Evolutionary conservation across 2,888 invertebrate genomes (phyloP), one percentile per base, ranked within the genome.

Genomic region (Acleris literana): DNA sequence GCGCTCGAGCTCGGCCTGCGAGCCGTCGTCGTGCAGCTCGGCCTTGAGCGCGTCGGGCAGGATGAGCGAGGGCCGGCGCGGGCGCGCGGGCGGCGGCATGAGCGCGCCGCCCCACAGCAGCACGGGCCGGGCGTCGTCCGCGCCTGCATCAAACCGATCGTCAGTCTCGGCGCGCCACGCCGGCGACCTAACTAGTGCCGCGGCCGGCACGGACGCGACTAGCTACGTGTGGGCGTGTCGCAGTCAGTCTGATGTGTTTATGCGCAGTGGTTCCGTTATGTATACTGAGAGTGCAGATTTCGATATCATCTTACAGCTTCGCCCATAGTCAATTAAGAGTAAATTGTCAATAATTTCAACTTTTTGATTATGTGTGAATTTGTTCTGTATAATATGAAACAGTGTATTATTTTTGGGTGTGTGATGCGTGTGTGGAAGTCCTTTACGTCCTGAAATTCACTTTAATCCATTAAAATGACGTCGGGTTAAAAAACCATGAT

Each of bases 41-140:
- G 81, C 74, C 4, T 44, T 11, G 46, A 5, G 46, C 55, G 93
- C 96, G 80, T 96, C 96, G 48, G 95, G 83, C 55, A 95, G 88
- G 84, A 90, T 90, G 72, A 93, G 76, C 29, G 96, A 94, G 43
- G 93, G 6, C 96, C 91, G n/a, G n/a, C n/a, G n/a, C n/a, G n/a
- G n/a, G n/a, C n/a, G 20, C 96, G 93, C 70, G 95, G 94, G 95
- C 63, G 95, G 95, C 78, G 95, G 95, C 95, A 95, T 95, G 86
- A 95, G 95, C 78, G 95, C 84, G 93, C 76, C 80, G 46, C 83
- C 85, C 89, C 90, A 90, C 81, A 84, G 71, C 66, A 85, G 74
- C 69, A 83, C 80, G 22, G 85, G 86, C 44, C 86, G 80, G 68
- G 84, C 80, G 18, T 84, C 88, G 20, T 86, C 88, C 63, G 77